Conservation (phyloP, 2,113 vertebrate genomes). For the Psettodes erumei region DNA sequence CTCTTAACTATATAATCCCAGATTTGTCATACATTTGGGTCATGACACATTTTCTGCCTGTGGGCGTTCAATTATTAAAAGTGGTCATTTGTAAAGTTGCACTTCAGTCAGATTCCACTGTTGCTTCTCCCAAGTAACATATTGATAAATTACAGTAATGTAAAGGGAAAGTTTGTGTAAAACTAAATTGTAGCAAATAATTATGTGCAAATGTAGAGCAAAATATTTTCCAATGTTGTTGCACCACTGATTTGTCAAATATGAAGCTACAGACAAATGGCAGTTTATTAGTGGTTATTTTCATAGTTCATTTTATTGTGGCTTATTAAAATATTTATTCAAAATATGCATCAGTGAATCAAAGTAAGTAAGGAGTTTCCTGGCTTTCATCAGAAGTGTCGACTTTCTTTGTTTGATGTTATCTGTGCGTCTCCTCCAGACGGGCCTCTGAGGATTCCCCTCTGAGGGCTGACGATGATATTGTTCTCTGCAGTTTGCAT, state of each 20-base stretch:
- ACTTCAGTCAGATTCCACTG: background rate
- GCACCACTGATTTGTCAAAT: background rate
- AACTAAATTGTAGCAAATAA: too few relatives aligned
- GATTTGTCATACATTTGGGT: background rate
- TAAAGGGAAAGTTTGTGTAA: background rate
- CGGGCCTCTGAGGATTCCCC: conserved; percentile 67
- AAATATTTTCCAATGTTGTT: background rate
- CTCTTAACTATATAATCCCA: background rate
- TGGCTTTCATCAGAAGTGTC: conserved; percentile 20
- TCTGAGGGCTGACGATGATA: conserved; percentile 63
- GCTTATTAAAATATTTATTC: background rate
- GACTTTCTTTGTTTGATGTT: conserved; percentile 63
- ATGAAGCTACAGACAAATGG: background rate
- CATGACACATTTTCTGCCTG: background rate
- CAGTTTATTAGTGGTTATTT: too few relatives aligned
- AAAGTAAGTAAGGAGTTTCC: background rate
- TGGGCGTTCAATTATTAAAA: background rate
- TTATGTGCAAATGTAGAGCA: background rate
- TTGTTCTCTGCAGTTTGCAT: conserved; percentile 77
- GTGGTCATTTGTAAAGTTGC: background rate
- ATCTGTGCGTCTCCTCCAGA: conserved; percentile 53
- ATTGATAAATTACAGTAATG: background rate
- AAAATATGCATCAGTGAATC: background rate
- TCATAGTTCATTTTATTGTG: background rate
- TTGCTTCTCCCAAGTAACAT: background rate